These are phyloP conservation scores for Alaudala cheleensis DNA, from an alignment of 2,113 vertebrate species.

Conservation along the genomic window DNA sequence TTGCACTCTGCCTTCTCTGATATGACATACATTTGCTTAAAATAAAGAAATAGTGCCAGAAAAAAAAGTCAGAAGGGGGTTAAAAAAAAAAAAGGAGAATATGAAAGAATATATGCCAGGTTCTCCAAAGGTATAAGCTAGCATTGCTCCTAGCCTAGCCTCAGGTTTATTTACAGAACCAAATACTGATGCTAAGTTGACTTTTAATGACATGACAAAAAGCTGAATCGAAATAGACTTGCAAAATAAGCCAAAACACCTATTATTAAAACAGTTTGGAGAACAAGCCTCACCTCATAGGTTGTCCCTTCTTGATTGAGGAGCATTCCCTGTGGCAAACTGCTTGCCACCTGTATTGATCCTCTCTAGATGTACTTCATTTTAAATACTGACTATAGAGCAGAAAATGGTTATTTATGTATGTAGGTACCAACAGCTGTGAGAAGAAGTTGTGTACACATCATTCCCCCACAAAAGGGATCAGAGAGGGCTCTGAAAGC, in stretches of 20 bases:
- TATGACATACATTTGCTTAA: background rate
- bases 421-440: background rate
- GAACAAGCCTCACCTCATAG: background rate
- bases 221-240: background rate
- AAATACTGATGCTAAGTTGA: background rate
- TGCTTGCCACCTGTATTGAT: background rate
- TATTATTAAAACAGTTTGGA: background rate
- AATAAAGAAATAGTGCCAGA: background rate
- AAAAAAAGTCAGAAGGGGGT: accelerated
- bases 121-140: background rate
- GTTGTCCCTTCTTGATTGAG: accelerated
- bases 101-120: background rate
- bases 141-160: conserved; percentile 10
- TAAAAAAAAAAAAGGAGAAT: background rate
- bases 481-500: background rate
- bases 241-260: background rate
- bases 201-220: conserved; percentile 10
- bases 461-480: background rate
- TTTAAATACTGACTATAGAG: background rate
- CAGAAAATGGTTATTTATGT: background rate
- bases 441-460: background rate
- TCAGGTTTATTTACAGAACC: conserved; percentile 30
- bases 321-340: background rate
- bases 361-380: background rate
- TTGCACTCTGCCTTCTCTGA: background rate